Evolutionary conservation across 1,140 invertebrate genomes (phyloP).

Genomic region (Conus ventricosus): DNA sequence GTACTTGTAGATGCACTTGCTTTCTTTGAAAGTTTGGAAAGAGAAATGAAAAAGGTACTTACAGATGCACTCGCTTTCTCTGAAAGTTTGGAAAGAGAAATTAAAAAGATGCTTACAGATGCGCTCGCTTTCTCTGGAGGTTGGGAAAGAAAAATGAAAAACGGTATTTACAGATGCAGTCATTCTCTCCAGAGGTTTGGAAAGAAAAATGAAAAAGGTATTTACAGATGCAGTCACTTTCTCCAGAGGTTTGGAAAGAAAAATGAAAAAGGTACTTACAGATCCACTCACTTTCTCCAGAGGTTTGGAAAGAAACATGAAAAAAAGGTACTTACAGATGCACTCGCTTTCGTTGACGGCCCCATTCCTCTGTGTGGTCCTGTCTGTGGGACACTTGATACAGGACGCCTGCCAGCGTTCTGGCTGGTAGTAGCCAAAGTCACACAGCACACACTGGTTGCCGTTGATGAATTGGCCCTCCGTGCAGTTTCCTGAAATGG

Average conservation of each 20-base stretch:
- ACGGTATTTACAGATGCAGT: no score
- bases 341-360: conserved; percentile 22
- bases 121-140: no score
- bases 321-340: conserved; percentile 22
- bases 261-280: neutral
- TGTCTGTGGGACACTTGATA: conserved; percentile 24
- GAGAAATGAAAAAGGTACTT: neutral
- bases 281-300: neutral
- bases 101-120: no score
- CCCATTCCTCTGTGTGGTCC: conserved; percentile 22
- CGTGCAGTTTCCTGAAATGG: conserved; percentile 20
- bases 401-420: conserved; percentile 32
- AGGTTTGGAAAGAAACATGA: neutral
- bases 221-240: neutral
- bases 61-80: conserved; percentile 22
- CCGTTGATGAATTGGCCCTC: conserved; percentile 26
- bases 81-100: neutral
- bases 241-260: no score
- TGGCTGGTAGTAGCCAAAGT: conserved; percentile 30
- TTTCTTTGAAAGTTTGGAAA: neutral
- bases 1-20: neutral
- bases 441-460: conserved; percentile 16
- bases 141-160: no score
- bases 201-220: no score
- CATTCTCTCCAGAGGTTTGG: neutral